phyloP scores from a whole-genome alignment of 2,113 vertebrate genomes.

The Lycocorax pyrrhopterus region DNA sequence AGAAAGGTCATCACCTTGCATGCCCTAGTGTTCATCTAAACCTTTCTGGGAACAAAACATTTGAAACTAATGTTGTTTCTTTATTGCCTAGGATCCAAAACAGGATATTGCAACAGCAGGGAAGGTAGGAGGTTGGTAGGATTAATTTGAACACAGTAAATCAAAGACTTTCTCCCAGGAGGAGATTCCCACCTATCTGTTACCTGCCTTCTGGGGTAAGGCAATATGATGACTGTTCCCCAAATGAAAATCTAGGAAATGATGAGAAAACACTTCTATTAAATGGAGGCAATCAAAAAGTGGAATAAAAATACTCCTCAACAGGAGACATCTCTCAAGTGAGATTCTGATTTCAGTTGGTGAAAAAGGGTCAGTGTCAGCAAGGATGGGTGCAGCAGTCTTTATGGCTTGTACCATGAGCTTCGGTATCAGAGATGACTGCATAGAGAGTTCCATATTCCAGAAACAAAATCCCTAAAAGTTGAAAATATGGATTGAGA shows the following conservation, averaged over 20 bases:
- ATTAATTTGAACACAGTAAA: background rate
- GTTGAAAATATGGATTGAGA: background rate
- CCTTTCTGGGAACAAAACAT: background rate
- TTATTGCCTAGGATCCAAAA: constrained; percentile 14
- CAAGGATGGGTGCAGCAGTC: background rate
- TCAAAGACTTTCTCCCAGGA: background rate
- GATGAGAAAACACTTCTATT: background rate
- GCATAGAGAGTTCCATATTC: background rate
- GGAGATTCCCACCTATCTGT: background rate
- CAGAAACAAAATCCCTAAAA: background rate
- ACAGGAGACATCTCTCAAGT: background rate
- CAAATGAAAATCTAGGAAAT: background rate
- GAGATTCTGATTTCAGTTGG: background rate
- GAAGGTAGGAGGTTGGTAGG: background rate
- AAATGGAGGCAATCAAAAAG: background rate
- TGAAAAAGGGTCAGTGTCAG: background rate
- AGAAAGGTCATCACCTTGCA: background rate
- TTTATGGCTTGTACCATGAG: background rate
- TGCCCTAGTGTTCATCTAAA: background rate
- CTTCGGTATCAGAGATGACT: background rate
- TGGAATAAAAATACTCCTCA: background rate
- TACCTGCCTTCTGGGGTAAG: background rate
- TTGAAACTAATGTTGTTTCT: background rate
- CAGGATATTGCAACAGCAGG: constrained; percentile 31
- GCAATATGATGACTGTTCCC: background rate